Evolutionary conservation across 2,888 invertebrate genomes (phyloP).

Genomic region (Eupithecia insigniata): DNA sequence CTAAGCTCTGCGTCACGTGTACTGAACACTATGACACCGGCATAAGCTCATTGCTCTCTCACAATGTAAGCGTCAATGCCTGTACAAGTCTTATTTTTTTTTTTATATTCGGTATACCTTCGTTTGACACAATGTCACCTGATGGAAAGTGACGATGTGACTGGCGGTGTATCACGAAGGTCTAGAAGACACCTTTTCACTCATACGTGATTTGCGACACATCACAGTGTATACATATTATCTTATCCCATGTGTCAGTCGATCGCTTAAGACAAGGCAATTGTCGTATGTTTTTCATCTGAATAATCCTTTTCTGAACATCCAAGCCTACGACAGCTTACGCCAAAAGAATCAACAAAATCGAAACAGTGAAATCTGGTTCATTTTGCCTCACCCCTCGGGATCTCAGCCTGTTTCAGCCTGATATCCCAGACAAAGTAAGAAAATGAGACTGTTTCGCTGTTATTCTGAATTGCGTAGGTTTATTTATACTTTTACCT

Average conservation of each 20-base stretch:
- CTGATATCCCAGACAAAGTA: not conserved
- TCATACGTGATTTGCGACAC: not conserved
- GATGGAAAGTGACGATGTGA: no score
- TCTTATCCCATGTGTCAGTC: not conserved
- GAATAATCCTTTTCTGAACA: not conserved
- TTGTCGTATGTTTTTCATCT: not conserved
- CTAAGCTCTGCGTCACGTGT: slow-evolving; percentile 59
- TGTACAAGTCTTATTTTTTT: not conserved
- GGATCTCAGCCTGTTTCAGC: slow-evolving; percentile 4
- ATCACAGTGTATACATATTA: not conserved
- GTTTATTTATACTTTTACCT: not conserved
- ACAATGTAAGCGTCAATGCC: not conserved
- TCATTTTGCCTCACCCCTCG: slow-evolving; percentile 1
- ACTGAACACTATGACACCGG: slow-evolving; percentile 4
- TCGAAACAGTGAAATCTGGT: not conserved
- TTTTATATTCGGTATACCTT: no score
- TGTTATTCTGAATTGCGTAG: not conserved
- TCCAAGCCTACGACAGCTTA: not conserved
- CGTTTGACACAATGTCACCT: no score
- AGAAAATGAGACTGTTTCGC: not conserved
- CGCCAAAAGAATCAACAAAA: not conserved
- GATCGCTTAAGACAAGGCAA: not conserved
- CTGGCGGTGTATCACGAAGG: no score
- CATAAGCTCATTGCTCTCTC: not conserved
- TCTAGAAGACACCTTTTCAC: no score